These are phyloP conservation scores for Chymomyza procnemis DNA, from an alignment of 2,888 invertebrate genomes.

Conservation along the genomic window DNA sequence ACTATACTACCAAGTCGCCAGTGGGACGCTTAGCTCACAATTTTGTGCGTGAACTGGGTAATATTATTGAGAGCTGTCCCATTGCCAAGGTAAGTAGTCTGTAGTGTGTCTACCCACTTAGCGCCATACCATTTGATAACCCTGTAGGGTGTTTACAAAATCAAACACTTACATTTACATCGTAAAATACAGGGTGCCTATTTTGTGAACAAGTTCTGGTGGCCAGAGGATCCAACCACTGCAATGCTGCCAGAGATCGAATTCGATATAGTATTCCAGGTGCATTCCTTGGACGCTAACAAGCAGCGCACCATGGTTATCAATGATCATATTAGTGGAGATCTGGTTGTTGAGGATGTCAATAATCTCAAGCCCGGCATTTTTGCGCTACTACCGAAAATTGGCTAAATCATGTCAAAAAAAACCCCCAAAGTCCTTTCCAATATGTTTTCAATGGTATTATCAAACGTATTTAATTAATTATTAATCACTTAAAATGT, in stretches of 20 bases:
- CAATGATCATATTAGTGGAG: slow-evolving; percentile 67
- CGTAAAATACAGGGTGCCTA: slow-evolving; percentile 74
- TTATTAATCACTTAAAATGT: background rate
- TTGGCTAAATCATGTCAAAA: slow-evolving; percentile 26
- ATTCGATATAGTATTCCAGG: slow-evolving; percentile 58
- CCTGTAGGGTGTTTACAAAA: slow-evolving; percentile 45
- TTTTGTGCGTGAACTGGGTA: slow-evolving; percentile 68
- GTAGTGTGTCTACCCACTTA: background rate
- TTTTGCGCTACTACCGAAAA: slow-evolving; percentile 65
- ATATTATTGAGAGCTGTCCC: slow-evolving; percentile 69
- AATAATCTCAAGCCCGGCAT: slow-evolving; percentile 63
- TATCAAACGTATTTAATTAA: background rate
- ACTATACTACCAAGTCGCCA: slow-evolving; percentile 64
- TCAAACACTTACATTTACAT: slow-evolving; percentile 45
- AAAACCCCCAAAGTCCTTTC: background rate
- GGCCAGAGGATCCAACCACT: slow-evolving; percentile 74
- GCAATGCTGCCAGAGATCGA: slow-evolving; percentile 70
- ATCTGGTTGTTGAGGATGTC: slow-evolving; percentile 67
- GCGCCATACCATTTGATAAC: background rate
- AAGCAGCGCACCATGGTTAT: slow-evolving; percentile 64
- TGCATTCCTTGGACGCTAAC: slow-evolving; percentile 60
- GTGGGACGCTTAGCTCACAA: slow-evolving; percentile 65
- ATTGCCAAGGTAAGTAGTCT: slow-evolving; percentile 64
- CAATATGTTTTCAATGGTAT: slow-evolving; percentile 47
- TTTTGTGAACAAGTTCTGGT: slow-evolving; percentile 72